A percentile compares a stretch with the other conserved stretches of the same genome.
phyloP scores from a whole-genome alignment of 2,888 invertebrate species.

The Ametastegia equiseti region DNA sequence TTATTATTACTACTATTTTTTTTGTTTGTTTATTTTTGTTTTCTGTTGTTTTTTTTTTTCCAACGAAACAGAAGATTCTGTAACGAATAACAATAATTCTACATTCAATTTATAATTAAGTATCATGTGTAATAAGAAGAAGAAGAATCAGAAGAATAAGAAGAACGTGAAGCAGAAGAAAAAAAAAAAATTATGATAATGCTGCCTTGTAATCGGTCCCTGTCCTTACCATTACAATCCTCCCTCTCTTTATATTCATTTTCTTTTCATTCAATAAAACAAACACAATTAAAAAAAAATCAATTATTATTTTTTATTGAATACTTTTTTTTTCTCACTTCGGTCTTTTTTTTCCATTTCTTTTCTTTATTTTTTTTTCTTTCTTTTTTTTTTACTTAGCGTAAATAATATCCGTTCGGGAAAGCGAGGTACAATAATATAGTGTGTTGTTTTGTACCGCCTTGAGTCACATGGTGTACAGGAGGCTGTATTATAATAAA shows the following conservation, averaged over 20 bases:
- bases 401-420: slow-evolving; percentile 16
- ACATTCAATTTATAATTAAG: slow-evolving; percentile 19
- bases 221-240: slow-evolving; percentile 67
- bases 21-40: no score
- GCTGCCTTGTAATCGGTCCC: slow-evolving; percentile 61
- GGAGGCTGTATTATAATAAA: slow-evolving; percentile 75
- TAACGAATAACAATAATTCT: slow-evolving; percentile 35
- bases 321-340: no score
- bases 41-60: no score
- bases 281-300: slow-evolving; percentile 52
- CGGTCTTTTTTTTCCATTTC: slow-evolving; percentile 51
- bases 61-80: slow-evolving; percentile 17
- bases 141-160: not conserved
- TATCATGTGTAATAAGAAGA: not conserved
- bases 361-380: slow-evolving; percentile 50
- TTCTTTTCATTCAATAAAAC: slow-evolving; percentile 63
- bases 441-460: slow-evolving; percentile 67
- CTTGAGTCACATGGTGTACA: slow-evolving; percentile 73
- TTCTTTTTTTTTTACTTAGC: slow-evolving; percentile 32
- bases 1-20: slow-evolving; percentile 22
- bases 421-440: slow-evolving; percentile 44
- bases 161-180: not conserved
- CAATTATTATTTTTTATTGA: slow-evolving; percentile 56
- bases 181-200: not conserved
- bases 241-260: slow-evolving; percentile 65